phyloP scores from a whole-genome alignment of 37 sponge, comb jelly and placozoan species.

The Eunapius fragilis region DNA sequence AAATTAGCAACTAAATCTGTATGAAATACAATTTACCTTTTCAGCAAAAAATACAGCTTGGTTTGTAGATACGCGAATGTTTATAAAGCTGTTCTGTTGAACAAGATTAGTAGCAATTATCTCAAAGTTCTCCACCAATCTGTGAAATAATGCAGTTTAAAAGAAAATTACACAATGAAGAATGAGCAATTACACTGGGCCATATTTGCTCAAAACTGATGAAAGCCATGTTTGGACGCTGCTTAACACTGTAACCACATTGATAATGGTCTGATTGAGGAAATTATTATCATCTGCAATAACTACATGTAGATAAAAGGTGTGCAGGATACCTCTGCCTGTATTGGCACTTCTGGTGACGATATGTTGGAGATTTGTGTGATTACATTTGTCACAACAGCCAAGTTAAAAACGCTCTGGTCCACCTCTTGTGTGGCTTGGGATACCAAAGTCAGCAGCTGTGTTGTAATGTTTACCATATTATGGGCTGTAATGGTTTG shows the following conservation, averaged over 20 bases:
- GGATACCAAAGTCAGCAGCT: neutral
- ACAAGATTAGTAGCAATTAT: constrained; percentile 24
- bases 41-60: constrained; percentile 11
- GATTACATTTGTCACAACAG: neutral
- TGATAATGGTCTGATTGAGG: neutral
- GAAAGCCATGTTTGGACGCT: neutral
- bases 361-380: neutral
- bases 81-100: constrained; percentile 9
- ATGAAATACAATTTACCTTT: constrained; percentile 39
- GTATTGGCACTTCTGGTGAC: neutral
- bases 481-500: neutral
- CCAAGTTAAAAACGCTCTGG: neutral
- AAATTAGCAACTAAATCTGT: too few species aligned
- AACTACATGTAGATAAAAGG: neutral
- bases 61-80: neutral
- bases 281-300: too few species aligned
- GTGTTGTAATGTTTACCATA: neutral
- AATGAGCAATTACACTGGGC: neutral
- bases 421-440: neutral
- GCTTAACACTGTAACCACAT: neutral
- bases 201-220: neutral
- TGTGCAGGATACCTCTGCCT: neutral
- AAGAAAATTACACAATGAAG: neutral
- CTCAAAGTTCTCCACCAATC: constrained; percentile 47
- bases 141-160: neutral